Evolutionary conservation across 2,888 invertebrate genomes (phyloP).

Genomic region (Julus scandinavius): DNA sequence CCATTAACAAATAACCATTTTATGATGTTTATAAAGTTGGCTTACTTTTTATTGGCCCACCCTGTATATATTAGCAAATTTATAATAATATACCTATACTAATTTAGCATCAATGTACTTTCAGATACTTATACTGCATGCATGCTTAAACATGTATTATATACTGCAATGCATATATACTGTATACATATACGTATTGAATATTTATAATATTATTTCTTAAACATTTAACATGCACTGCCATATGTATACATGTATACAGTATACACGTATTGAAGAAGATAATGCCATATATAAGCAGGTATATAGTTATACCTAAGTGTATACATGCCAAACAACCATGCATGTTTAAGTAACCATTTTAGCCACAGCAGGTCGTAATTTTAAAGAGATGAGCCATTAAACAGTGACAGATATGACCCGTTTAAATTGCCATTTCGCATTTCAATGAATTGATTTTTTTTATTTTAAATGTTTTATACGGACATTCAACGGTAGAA

Average conservation of each 20-base stretch:
- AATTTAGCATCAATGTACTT: background rate
- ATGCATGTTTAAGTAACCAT: slow-evolving; percentile 28
- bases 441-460: slow-evolving; percentile 46
- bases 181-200: too few species aligned
- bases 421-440: slow-evolving; percentile 43
- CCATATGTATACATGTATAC: background rate
- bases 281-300: background rate
- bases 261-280: background rate
- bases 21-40: too few species aligned
- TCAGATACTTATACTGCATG: background rate
- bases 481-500: background rate
- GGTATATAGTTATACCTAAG: background rate
- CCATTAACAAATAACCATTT: too few species aligned
- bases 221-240: background rate
- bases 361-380: slow-evolving; percentile 23
- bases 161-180: background rate
- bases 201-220: background rate
- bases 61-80: background rate
- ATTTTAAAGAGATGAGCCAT: slow-evolving; percentile 35
- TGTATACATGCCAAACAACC: slow-evolving; percentile 10
- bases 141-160: background rate
- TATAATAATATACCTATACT: background rate
- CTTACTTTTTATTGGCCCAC: too few species aligned
- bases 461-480: slow-evolving; percentile 31
- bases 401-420: slow-evolving; percentile 44